Percentiles rank a stretch among this genome's conserved stretches.
These are phyloP conservation scores for Nibea coibor DNA, from an alignment of 2,113 vertebrate species.

Conservation along the genomic window DNA sequence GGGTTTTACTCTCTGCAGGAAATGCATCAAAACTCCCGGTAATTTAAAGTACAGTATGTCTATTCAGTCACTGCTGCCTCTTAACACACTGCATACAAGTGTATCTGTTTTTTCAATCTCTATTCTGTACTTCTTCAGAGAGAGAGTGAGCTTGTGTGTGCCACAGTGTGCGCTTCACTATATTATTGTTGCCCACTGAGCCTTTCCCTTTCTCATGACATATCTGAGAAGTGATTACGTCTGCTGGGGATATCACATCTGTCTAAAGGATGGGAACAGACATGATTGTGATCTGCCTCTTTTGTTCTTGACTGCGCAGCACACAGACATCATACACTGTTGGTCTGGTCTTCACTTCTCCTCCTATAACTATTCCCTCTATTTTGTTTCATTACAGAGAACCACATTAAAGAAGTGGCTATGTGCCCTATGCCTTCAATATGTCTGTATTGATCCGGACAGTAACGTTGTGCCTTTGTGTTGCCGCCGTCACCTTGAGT, in stretches of 20 bases:
- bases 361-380: constrained; percentile 27
- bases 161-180: constrained; percentile 9
- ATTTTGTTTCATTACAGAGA: constrained; percentile 62
- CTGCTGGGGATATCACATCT: constrained; percentile 41
- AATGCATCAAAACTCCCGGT: constrained; percentile 44
- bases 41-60: constrained; percentile 41
- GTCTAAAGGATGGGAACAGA: constrained; percentile 47
- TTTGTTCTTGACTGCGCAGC: constrained; percentile 55
- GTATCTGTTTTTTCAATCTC: constrained; percentile 39
- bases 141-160: constrained; percentile 7
- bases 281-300: constrained; percentile 45
- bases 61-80: constrained; percentile 14
- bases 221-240: constrained; percentile 50
- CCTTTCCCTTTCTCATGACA: constrained; percentile 27
- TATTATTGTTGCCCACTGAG: constrained; percentile 40
- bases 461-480: constrained; percentile 71
- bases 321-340: constrained; percentile 8
- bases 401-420: constrained; percentile 67
- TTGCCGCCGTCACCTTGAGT: constrained; percentile 81
- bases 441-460: constrained; percentile 74
- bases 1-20: constrained; percentile 38
- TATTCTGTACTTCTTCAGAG: constrained; percentile 21
- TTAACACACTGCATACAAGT: constrained; percentile 26
- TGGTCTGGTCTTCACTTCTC: constrained; percentile 12
- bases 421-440: constrained; percentile 51